phyloP scores from a whole-genome alignment of 2,888 invertebrate species.

The Acleris literana region DNA sequence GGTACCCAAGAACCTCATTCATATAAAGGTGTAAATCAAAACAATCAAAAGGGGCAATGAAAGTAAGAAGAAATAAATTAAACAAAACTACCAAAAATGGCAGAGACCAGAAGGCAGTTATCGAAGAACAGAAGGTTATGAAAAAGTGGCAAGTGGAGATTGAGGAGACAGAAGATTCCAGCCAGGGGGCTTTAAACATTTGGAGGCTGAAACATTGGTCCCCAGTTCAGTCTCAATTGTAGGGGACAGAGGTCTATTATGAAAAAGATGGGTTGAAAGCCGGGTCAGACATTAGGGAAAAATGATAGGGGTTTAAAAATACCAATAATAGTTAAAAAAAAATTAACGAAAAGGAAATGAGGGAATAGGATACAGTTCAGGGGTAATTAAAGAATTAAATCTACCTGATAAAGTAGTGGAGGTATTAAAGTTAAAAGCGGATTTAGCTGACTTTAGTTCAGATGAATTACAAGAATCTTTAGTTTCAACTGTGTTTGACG shows the following conservation, averaged over 20 bases:
- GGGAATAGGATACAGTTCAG: not conserved
- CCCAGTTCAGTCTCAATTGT: slow-evolving; percentile 19
- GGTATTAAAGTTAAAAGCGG: slow-evolving; percentile 6
- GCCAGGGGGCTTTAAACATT: not conserved
- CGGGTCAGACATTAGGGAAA: slow-evolving; percentile 21
- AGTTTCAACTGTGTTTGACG: slow-evolving; percentile 7
- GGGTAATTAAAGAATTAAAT: not conserved
- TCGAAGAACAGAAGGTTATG: not conserved
- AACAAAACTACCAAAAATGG: not conserved
- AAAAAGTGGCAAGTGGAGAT: no score
- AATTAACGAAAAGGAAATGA: not conserved
- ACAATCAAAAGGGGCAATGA: not conserved
- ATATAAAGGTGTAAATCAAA: not conserved
- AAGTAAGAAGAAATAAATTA: not conserved
- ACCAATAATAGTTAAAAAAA: slow-evolving; percentile 4
- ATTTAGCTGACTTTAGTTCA: not conserved
- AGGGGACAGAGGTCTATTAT: slow-evolving; percentile 10
- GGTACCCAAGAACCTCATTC: not conserved
- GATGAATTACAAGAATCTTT: not conserved
- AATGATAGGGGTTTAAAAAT: not conserved
- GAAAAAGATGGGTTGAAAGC: slow-evolving; percentile 27
- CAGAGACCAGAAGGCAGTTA: not conserved
- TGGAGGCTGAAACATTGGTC: not conserved
- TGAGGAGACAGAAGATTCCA: no score
- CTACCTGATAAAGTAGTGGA: not conserved